phyloP scores from a whole-genome alignment of 2,797 vertebrate genomes.

The Sebastes hubbsi region DNA sequence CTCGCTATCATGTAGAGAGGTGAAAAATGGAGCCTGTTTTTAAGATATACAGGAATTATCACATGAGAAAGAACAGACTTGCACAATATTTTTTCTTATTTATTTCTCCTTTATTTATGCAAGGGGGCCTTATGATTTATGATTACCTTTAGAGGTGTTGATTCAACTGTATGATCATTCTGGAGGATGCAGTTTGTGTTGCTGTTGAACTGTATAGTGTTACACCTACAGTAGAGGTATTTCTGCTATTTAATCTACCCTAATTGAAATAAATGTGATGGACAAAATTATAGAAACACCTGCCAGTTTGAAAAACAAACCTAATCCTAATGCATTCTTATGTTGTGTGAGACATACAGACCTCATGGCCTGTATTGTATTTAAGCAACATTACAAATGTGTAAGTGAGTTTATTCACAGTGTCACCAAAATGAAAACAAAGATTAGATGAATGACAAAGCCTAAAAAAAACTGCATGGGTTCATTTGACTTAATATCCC shows the following conservation, averaged over 20 bases:
- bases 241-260: neutral
- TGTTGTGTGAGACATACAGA: neutral
- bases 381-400: neutral
- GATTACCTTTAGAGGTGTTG: neutral
- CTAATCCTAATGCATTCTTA: neutral
- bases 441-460: conserved; percentile 6
- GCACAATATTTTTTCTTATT: too few species aligned
- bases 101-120: too few species aligned
- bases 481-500: conserved; percentile 16
- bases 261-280: neutral
- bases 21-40: too few species aligned
- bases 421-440: neutral
- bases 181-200: neutral
- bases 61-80: too few species aligned
- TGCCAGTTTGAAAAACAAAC: neutral
- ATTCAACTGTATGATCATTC: neutral
- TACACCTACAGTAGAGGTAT: neutral
- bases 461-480: neutral
- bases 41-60: too few species aligned
- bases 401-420: conserved; percentile 2
- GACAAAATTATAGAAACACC: neutral
- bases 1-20: too few species aligned
- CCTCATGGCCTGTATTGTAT: neutral
- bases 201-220: neutral
- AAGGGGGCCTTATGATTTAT: too few species aligned